A percentile compares a stretch with the other conserved stretches of the same genome.
Evolutionary conservation across 2,888 invertebrate genomes (phyloP).

Genomic region (Adelognathus sp.): DNA sequence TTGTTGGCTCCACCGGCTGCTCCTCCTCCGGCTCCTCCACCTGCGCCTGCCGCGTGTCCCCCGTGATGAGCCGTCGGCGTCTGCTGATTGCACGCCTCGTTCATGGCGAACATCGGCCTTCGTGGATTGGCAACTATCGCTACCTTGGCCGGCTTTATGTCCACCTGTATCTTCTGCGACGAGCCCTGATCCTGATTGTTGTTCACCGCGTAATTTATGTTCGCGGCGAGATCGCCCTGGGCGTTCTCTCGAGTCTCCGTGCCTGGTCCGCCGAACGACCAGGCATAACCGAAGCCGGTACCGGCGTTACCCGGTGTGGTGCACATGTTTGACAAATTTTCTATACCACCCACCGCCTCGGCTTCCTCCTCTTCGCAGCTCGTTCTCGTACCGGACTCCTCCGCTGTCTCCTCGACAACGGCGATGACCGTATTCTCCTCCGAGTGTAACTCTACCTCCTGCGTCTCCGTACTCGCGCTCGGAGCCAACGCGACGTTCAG

Average conservation of each 20-base stretch:
- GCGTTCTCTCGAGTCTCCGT: slow-evolving; percentile 76
- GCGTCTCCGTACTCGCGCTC: slow-evolving; percentile 60
- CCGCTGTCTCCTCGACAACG: slow-evolving; percentile 40
- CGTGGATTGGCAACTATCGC: slow-evolving; percentile 74
- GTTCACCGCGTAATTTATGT: slow-evolving; percentile 79
- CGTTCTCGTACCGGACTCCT: slow-evolving; percentile 45
- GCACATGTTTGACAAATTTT: slow-evolving; percentile 79
- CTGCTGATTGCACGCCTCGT: slow-evolving; percentile 78
- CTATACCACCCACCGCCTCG: slow-evolving; percentile 62
- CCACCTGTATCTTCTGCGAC: slow-evolving; percentile 79
- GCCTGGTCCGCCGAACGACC: slow-evolving; percentile 79
- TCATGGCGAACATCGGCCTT: slow-evolving; percentile 79
- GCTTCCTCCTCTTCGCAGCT: slow-evolving; percentile 44
- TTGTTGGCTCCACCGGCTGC: slow-evolving; percentile 67
- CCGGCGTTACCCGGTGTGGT: slow-evolving; percentile 79
- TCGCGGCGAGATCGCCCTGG: slow-evolving; percentile 76
- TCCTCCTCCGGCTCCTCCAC: background rate
- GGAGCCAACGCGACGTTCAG: slow-evolving; percentile 70
- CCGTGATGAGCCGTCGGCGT: slow-evolving; percentile 75
- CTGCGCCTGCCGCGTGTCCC: slow-evolving; percentile 35
- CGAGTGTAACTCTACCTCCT: too few species aligned
- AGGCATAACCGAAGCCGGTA: slow-evolving; percentile 79
- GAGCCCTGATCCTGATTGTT: slow-evolving; percentile 79
- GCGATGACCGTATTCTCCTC: slow-evolving; percentile 49
- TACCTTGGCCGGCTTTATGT: slow-evolving; percentile 77